phyloP scores from a whole-genome alignment of 2,888 invertebrate genomes.

The Nomada hirtipes region DNA sequence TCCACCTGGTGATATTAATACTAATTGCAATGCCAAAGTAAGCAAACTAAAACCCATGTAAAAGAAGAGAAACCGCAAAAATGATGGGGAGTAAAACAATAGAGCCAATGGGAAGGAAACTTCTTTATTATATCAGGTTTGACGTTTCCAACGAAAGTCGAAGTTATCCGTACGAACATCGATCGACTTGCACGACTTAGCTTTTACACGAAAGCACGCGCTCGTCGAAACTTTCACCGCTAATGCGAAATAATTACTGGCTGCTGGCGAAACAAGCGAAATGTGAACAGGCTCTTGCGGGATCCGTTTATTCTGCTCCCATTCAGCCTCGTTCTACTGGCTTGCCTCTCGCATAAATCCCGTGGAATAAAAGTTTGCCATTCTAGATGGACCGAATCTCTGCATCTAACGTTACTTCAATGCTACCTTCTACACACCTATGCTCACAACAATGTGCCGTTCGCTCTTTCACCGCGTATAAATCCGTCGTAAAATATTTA shows the following conservation, averaged over 20 bases:
- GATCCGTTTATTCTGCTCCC: conserved; percentile 54
- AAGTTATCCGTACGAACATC: background rate
- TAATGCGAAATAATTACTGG: conserved; percentile 80
- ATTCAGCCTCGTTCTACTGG: conserved; percentile 29
- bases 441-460: background rate
- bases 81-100: no score
- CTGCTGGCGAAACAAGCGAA: conserved; percentile 75
- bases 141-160: background rate
- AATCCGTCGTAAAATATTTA: conserved; percentile 64
- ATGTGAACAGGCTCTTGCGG: conserved; percentile 71
- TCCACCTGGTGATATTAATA: no score
- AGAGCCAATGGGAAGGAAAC: background rate
- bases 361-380: conserved; percentile 69
- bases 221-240: conserved; percentile 60
- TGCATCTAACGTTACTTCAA: conserved; percentile 42
- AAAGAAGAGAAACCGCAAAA: no score
- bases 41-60: no score
- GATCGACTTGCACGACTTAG: background rate
- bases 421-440: conserved; percentile 28
- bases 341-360: conserved; percentile 69
- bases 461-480: conserved; percentile 32
- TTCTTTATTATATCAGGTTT: background rate
- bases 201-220: background rate
- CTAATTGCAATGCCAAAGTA: no score
- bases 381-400: conserved; percentile 30